Evolutionary conservation across 2,888 invertebrate species (phyloP).

Genomic region (Operophtera brumata): DNA sequence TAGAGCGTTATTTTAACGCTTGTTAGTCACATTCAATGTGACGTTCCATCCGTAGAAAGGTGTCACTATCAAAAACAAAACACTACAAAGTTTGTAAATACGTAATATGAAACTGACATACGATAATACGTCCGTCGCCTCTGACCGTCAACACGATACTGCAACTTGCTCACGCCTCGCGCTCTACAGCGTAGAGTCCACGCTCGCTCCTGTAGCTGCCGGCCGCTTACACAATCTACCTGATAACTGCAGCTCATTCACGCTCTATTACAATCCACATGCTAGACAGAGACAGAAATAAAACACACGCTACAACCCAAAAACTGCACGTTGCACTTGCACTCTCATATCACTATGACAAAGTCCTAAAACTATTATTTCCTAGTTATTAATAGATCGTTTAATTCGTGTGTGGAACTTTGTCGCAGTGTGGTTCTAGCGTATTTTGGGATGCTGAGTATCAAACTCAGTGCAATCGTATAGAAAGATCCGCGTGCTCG

Average conservation of each 20-base stretch:
- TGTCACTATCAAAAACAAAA: conserved; percentile 60
- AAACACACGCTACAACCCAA: conserved; percentile 35
- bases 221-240: conserved; percentile 43
- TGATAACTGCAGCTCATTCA: conserved; percentile 54
- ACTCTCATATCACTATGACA: conserved; percentile 44
- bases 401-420: conserved; percentile 38
- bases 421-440: conserved; percentile 35
- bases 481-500: conserved; percentile 39
- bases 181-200: too few relatives aligned
- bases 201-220: conserved; percentile 17
- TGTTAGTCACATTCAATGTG: conserved; percentile 24
- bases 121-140: conserved; percentile 41
- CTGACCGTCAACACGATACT: conserved; percentile 47
- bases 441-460: conserved; percentile 51
- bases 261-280: conserved; percentile 30
- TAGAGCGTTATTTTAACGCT: conserved; percentile 29
- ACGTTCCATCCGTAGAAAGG: conserved; percentile 32
- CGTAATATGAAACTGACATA: conserved; percentile 51
- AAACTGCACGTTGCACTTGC: conserved; percentile 58
- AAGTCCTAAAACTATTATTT: conserved; percentile 48
- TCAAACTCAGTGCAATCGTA: conserved; percentile 45
- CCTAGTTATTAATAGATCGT: conserved; percentile 32
- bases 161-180: conserved; percentile 44
- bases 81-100: conserved; percentile 75
- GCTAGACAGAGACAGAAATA: conserved; percentile 48